Evolutionary conservation across 2,797 vertebrate species (phyloP).

Genomic region (Periparus ater): DNA sequence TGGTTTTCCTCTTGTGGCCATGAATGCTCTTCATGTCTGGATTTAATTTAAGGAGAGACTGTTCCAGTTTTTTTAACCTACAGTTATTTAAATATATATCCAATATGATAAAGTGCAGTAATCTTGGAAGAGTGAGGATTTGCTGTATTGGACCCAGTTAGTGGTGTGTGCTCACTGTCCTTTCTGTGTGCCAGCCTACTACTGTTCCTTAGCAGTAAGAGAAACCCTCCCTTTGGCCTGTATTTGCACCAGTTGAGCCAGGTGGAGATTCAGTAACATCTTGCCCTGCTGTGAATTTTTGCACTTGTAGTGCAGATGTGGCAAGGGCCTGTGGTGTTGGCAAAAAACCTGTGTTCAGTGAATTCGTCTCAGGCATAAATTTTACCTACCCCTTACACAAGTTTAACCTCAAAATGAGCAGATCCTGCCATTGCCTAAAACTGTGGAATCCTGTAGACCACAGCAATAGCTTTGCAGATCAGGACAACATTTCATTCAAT

Average conservation of each 20-base stretch:
- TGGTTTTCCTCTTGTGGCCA: background rate
- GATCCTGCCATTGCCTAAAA: background rate
- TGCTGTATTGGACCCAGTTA: background rate
- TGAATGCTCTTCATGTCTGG: background rate
- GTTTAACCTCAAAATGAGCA: background rate
- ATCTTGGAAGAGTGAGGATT: background rate
- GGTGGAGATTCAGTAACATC: background rate
- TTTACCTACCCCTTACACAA: background rate
- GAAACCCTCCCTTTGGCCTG: background rate
- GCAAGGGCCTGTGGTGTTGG: background rate
- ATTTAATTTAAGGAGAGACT: background rate
- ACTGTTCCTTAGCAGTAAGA: background rate
- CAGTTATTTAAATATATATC: background rate
- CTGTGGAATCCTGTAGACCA: background rate
- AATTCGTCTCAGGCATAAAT: background rate
- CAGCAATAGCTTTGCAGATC: background rate
- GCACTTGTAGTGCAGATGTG: background rate
- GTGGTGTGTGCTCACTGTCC: background rate
- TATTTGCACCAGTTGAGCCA: background rate
- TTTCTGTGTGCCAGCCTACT: background rate
- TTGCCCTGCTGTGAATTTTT: background rate
- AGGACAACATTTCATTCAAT: background rate
- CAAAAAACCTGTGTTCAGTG: background rate
- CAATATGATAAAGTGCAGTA: background rate
- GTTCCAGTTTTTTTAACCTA: background rate